These are phyloP conservation scores for Listronotus bonariensis DNA, from an alignment of 1,140 invertebrate genomes.

Conservation along the genomic window DNA sequence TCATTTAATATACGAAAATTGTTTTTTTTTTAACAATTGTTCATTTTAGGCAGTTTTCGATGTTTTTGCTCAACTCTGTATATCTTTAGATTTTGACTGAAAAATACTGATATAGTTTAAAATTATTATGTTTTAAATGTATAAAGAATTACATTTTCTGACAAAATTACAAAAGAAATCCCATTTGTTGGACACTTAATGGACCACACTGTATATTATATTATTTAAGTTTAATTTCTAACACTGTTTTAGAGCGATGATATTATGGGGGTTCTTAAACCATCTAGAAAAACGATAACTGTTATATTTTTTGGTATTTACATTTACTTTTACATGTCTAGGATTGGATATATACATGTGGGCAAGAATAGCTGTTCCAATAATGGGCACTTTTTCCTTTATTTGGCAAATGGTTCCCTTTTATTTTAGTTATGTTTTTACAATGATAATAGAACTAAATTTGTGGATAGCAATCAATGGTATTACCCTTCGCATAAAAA, in stretches of 20 bases:
- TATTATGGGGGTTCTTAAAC: background rate
- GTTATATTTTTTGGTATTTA: background rate
- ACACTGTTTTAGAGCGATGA: conserved; percentile 13
- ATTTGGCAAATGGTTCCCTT: conserved; percentile 22
- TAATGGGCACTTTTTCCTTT: conserved; percentile 3
- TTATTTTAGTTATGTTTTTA: conserved; percentile 21
- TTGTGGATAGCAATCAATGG: conserved; percentile 14
- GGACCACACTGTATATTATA: no score
- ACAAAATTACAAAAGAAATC: no score
- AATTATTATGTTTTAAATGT: no score
- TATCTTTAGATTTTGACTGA: no score
- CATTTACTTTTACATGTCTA: conserved; percentile 19
- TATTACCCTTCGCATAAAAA: background rate
- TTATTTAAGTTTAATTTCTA: no score
- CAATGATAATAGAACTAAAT: conserved; percentile 19
- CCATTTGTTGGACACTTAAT: no score
- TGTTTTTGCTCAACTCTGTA: no score
- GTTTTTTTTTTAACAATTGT: no score
- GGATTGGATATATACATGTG: conserved; percentile 24
- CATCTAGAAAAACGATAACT: conserved; percentile 7
- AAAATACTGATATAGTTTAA: no score
- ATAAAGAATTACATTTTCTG: no score
- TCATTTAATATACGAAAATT: no score
- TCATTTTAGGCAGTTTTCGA: no score
- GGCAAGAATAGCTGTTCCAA: conserved; percentile 5